phyloP scores from a whole-genome alignment of 2,113 vertebrate genomes.

The Spea multiplicata region DNA sequence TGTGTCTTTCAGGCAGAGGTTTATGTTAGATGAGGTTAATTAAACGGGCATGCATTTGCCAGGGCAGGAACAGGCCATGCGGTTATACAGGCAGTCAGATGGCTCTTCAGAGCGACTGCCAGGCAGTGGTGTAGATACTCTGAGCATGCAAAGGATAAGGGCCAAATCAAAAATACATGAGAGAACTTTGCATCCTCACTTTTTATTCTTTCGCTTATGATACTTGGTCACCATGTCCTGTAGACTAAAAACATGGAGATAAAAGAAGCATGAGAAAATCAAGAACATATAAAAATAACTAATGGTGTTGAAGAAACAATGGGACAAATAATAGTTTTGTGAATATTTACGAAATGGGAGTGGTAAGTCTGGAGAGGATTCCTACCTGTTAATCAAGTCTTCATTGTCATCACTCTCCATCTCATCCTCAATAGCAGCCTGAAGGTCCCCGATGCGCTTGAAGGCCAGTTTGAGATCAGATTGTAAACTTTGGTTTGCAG shows the following conservation, averaged over 20 bases:
- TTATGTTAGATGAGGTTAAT: constrained; percentile 9
- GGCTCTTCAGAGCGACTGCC: constrained; percentile 56
- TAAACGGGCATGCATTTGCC: constrained; percentile 24
- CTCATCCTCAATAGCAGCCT: constrained; percentile 96
- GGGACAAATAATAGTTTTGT: background rate
- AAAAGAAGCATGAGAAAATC: constrained; percentile 47
- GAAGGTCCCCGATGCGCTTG: constrained; percentile 95
- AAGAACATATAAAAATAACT: background rate
- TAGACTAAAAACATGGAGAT: constrained; percentile 75
- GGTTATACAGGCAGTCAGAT: constrained; percentile 32
- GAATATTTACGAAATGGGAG: background rate
- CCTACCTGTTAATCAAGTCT: constrained; percentile 95
- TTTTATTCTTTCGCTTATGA: constrained; percentile 96
- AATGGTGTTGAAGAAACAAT: background rate
- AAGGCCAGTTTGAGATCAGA: constrained; percentile 95
- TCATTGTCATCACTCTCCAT: constrained; percentile 98
- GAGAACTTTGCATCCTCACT: constrained; percentile 76
- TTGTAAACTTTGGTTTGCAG: constrained; percentile 96
- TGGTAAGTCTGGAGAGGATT: background rate
- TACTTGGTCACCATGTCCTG: constrained; percentile 99
- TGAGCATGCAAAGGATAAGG: constrained; percentile 55
- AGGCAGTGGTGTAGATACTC: constrained; percentile 17
- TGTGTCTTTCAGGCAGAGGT: background rate
- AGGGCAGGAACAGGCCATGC: constrained; percentile 27
- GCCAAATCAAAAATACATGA: constrained; percentile 19